A percentile compares a stretch with the other conserved stretches of the same genome.
Conservation (phyloP, 2,797 vertebrate genomes). For the Sebastes itinus region DNA sequence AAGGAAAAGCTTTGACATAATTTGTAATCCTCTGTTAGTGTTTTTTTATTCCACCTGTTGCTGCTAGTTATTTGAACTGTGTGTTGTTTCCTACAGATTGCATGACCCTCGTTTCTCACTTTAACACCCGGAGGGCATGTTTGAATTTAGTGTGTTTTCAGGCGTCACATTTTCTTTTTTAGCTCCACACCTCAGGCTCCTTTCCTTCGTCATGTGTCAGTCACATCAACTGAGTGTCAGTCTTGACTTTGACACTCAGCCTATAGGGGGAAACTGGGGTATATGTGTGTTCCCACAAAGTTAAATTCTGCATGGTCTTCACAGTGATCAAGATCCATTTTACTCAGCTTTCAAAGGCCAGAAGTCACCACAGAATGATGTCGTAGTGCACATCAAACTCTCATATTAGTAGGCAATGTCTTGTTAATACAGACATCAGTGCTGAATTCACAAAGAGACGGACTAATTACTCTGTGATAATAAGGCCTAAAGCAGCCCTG, state of each 20-base stretch:
- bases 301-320: constrained; percentile 10
- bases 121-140: background rate
- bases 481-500: background rate
- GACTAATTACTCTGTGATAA: constrained; percentile 22
- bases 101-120: background rate
- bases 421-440: background rate
- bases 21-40: background rate
- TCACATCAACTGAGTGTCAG: constrained; percentile 47
- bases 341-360: background rate
- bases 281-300: background rate
- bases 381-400: background rate
- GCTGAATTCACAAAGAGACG: constrained; percentile 10
- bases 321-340: background rate
- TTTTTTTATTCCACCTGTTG: constrained; percentile 2
- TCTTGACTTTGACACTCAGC: constrained; percentile 3
- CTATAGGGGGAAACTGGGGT: constrained; percentile 2
- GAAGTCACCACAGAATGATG: background rate
- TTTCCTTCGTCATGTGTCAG: constrained; percentile 23
- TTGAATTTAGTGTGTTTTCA: background rate
- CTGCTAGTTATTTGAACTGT: background rate
- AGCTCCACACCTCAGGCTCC: constrained; percentile 30
- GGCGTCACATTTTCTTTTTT: constrained; percentile 22
- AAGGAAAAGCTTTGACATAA: background rate
- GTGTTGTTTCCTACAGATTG: background rate
- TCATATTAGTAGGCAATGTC: background rate